Conservation (phyloP, 1,140 invertebrate species). For the Caerostris darwini region DNA sequence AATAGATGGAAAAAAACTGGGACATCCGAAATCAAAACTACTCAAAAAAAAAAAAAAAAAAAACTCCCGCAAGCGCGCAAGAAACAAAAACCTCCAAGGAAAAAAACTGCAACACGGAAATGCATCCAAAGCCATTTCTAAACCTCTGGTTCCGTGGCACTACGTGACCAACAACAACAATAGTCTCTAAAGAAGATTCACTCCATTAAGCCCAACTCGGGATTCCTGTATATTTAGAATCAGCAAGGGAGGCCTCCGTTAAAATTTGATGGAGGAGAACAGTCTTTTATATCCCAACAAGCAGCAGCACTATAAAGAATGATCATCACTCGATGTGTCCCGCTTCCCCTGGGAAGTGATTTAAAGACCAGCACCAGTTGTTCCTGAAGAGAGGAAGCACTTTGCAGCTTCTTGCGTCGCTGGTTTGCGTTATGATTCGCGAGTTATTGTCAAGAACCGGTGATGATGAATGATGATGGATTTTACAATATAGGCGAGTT, state of each 20-base stretch:
- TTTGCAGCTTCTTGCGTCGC: background rate
- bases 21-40: no score
- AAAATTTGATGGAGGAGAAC: slow-evolving; percentile 51
- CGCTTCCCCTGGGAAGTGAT: background rate
- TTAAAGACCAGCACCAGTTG: background rate
- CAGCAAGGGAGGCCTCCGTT: slow-evolving; percentile 1
- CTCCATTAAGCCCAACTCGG: background rate
- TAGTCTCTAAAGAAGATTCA: background rate
- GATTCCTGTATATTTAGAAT: background rate
- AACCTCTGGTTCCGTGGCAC: no score
- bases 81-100: no score
- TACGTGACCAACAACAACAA: slow-evolving; percentile 36
- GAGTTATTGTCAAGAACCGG: slow-evolving; percentile 3
- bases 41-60: no score
- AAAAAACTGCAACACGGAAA: background rate
- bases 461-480: slow-evolving; percentile 9
- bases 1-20: no score
- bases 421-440: slow-evolving; percentile 20
- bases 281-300: slow-evolving; percentile 9
- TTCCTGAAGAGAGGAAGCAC: background rate
- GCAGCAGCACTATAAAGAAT: slow-evolving; percentile 9
- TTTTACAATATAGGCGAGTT: slow-evolving; percentile 25
- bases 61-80: no score
- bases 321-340: slow-evolving; percentile 35
- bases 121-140: background rate